phyloP scores from a whole-genome alignment of 1,140 invertebrate genomes.

The Wasmannia auropunctata region DNA sequence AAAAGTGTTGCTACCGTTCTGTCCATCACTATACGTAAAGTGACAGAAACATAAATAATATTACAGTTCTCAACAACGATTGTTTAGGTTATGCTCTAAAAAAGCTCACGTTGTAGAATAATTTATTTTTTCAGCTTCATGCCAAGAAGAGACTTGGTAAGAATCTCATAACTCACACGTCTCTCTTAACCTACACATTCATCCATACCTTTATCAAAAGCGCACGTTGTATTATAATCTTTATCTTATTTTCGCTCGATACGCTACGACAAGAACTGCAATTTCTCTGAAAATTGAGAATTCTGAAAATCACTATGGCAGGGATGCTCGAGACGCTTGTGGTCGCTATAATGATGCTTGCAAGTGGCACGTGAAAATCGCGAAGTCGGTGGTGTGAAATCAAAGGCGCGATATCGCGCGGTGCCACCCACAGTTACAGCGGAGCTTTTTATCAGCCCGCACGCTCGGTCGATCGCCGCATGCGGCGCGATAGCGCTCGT shows the following conservation, averaged over 20 bases:
- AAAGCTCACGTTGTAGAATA: no score
- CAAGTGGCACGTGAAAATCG: background rate
- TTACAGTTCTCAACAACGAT: background rate
- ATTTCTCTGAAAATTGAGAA: background rate
- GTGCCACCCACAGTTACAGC: slow-evolving; percentile 12
- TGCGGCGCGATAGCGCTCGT: slow-evolving; percentile 13
- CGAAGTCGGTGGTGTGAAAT: slow-evolving; percentile 28
- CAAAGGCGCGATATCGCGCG: slow-evolving; percentile 13
- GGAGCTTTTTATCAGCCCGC: slow-evolving; percentile 25
- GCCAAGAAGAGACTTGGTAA: no score
- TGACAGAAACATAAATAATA: background rate
- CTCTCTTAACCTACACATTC: no score
- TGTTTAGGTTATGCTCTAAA: background rate
- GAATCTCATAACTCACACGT: no score
- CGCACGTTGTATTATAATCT: background rate
- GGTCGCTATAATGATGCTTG: background rate
- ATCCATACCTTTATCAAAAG: no score
- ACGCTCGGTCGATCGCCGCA: slow-evolving; percentile 12
- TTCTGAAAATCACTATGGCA: background rate
- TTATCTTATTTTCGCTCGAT: background rate
- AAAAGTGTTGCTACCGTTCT: no score
- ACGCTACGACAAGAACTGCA: background rate
- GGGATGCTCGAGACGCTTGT: background rate
- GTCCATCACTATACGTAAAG: no score
- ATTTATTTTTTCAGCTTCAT: no score